Evolutionary conservation across 2,113 vertebrate genomes (phyloP).

Genomic region (Psilopogon haemacephalus): DNA sequence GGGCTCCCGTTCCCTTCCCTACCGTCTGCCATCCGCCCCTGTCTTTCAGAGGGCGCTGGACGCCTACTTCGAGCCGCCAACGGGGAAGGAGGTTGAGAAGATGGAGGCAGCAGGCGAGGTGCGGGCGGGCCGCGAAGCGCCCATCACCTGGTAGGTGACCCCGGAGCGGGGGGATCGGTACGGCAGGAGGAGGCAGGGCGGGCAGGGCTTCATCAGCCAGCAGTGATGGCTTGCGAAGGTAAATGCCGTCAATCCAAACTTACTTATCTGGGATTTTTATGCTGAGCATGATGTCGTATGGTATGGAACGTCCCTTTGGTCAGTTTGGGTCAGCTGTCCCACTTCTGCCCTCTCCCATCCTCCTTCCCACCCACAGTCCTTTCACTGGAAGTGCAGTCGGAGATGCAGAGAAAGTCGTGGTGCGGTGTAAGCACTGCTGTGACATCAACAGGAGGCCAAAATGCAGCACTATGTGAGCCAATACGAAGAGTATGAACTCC

Average conservation of each 20-base stretch:
- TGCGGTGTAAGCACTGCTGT: not conserved
- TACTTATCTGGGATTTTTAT: not conserved
- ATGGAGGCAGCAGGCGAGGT: not conserved
- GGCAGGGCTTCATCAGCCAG: not conserved
- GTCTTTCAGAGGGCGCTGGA: conserved; percentile 76
- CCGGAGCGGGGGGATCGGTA: accelerated
- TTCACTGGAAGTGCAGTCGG: not conserved
- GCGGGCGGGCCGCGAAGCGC: not conserved
- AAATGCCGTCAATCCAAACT: not conserved
- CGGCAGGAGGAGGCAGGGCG: not conserved
- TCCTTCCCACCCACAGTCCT: not conserved
- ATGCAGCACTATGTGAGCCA: not conserved
- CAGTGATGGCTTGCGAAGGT: not conserved
- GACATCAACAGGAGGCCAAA: not conserved
- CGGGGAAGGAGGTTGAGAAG: not conserved
- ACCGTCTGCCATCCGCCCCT: not conserved
- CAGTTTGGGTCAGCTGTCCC: not conserved
- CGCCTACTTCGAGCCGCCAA: conserved; percentile 69
- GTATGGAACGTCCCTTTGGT: not conserved
- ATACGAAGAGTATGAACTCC: not conserved
- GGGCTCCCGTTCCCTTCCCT: not conserved
- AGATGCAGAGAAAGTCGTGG: not conserved
- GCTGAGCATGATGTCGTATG: not conserved
- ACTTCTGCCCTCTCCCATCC: not conserved
- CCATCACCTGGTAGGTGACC: conserved; percentile 42